Percentiles rank a stretch among this genome's conserved stretches.
Evolutionary conservation across 2,113 vertebrate genomes (phyloP).

Genomic region (Apodemus speciosus): DNA sequence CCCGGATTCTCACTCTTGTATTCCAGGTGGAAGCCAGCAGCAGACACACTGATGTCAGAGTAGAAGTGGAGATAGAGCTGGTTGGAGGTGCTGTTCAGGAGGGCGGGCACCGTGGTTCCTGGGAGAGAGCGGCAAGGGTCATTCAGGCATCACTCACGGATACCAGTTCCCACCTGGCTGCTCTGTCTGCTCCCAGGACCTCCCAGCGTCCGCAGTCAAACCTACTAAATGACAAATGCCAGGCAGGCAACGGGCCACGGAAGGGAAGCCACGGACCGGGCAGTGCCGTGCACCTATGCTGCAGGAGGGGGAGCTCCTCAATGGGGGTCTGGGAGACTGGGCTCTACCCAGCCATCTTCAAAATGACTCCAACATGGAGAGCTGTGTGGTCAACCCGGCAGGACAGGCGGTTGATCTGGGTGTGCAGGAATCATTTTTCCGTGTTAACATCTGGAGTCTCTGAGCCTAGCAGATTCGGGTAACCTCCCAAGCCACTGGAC

Average conservation of each 20-base stretch:
- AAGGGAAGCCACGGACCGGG: background rate
- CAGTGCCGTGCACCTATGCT: background rate
- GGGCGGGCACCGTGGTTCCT: constrained; percentile 96
- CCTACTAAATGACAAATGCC: background rate
- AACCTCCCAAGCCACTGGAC: background rate
- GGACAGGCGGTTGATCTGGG: background rate
- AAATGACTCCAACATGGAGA: background rate
- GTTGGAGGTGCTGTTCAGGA: constrained; percentile 99
- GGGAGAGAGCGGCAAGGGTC: constrained; percentile 34
- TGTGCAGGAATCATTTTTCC: background rate
- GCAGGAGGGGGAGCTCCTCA: background rate
- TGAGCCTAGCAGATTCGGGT: background rate
- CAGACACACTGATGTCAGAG: constrained; percentile 98
- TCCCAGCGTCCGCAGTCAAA: background rate
- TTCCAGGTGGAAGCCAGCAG: constrained; percentile 97
- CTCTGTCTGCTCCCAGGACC: background rate
- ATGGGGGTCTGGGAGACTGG: background rate
- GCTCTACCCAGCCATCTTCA: background rate
- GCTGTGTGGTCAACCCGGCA: background rate
- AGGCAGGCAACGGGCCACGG: background rate
- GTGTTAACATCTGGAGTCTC: background rate
- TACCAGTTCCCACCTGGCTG: fast-evolving
- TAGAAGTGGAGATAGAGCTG: constrained; percentile 99
- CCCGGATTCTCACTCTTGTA: constrained; percentile 94
- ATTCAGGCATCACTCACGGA: background rate